Evolutionary conservation across 1,140 invertebrate species (phyloP), one percentile per base, ranked within the genome.

Genomic region (Caenorhabditis brenneri): DNA sequence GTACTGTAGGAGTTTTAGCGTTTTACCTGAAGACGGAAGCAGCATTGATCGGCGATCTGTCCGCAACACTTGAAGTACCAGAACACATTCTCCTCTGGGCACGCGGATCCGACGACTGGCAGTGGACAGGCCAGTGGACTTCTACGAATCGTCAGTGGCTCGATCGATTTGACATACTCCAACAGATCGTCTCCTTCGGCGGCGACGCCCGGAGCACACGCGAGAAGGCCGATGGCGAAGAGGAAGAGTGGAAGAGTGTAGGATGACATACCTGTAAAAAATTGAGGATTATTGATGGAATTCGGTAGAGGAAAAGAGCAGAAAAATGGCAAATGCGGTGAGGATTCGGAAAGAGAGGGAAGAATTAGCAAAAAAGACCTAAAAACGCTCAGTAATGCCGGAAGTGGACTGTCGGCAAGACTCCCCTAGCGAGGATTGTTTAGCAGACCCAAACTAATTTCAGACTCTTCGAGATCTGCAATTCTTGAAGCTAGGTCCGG

Each of bases 21-120:
- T 36, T 12, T 1, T 79, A 83, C 82, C 69, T 85, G 84, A 49
- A 85, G 85, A 36, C 85, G 69, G 85, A 86, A 86, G 58, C 85
- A 86, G 78, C 85, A 86, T 10, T 49, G 39, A 48, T 39, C 39
- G 48, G 49, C 58, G 42, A 83, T 74, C 12, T 86, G 69, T 42
- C 85, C 85, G 39, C 85, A 86, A 48, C 85, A 86, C 78, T 83
- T 84, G 81, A 86, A 86, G 55, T 84, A 86, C 49, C 53, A 86
- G 74, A 86, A 53, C 1, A 82, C 69, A 36, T 86, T 86, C 49
- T 53, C 79, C 33, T 86, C 85, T 33, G 85, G 85, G 36, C 85
- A 86, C 1, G 46, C 48, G 22, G 55, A 69, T 31, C 85, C 85
- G 27, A 86, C 85, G 29, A 86, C 51, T 33, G 85, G 85, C 19